phyloP scores from a whole-genome alignment of 2,888 invertebrate genomes.

The Amphipoea lucens region DNA sequence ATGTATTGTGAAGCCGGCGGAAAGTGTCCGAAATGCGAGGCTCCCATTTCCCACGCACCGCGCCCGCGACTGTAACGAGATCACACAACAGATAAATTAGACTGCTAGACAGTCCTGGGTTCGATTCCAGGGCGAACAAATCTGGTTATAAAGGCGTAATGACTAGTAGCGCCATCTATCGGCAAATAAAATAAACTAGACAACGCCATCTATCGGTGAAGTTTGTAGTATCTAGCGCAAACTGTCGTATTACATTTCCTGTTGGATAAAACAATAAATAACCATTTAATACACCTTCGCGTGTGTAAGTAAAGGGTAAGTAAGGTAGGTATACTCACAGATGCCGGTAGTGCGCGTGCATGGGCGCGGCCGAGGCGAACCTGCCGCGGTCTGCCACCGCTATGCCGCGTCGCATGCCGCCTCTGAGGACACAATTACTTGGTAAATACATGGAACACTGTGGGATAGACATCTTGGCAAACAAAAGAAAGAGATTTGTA shows the following conservation, averaged over 20 bases:
- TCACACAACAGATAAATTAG: background rate
- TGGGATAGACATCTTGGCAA: background rate
- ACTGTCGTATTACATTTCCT: background rate
- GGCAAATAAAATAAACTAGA: background rate
- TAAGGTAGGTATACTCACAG: conserved; percentile 77
- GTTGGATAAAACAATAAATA: background rate
- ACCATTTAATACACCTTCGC: background rate
- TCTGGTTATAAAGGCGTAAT: no score
- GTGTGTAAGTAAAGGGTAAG: background rate
- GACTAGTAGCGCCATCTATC: conserved; percentile 11
- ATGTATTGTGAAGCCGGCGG: conserved; percentile 83
- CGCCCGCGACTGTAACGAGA: conserved; percentile 80
- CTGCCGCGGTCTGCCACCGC: conserved; percentile 82
- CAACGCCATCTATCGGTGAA: background rate
- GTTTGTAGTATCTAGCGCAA: background rate
- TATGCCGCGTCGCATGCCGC: conserved; percentile 79
- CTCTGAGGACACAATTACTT: conserved; percentile 63
- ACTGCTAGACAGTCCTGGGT: background rate
- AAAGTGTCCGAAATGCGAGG: conserved; percentile 86
- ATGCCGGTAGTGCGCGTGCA: conserved; percentile 82
- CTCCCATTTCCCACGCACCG: conserved; percentile 87
- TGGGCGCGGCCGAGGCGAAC: conserved; percentile 82
- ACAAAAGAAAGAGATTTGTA: no score
- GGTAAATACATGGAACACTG: background rate
- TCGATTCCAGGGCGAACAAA: background rate